Conservation (phyloP, 2,888 invertebrate genomes). For the Cyclophora albipunctata region DNA sequence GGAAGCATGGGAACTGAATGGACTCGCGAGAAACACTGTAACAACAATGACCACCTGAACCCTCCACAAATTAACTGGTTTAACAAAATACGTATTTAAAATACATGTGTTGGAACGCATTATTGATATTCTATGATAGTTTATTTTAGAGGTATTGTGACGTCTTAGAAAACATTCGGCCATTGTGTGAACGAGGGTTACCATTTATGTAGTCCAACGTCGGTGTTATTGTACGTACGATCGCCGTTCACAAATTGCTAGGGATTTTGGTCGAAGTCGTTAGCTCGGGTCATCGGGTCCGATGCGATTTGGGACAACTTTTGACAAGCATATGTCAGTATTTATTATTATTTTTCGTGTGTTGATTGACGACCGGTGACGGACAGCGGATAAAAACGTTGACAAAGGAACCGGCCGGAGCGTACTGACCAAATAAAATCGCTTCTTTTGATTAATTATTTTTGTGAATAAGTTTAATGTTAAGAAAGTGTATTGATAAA, state of each 20-base stretch:
- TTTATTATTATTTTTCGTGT: constrained; percentile 48
- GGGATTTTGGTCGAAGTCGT: constrained; percentile 70
- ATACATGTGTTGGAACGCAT: constrained; percentile 73
- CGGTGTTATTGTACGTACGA: constrained; percentile 23
- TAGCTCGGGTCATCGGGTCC: constrained; percentile 69
- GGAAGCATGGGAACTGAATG: constrained; percentile 66
- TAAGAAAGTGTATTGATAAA: not conserved
- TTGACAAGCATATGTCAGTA: constrained; percentile 63
- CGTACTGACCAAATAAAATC: not conserved
- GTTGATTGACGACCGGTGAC: constrained; percentile 56
- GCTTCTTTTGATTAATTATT: too few species aligned
- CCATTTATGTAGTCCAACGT: constrained; percentile 18
- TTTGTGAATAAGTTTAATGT: too few species aligned
- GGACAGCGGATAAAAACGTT: constrained; percentile 2
- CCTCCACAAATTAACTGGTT: constrained; percentile 61
- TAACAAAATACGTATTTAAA: constrained; percentile 71
- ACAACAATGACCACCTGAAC: constrained; percentile 35
- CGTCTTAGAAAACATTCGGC: constrained; percentile 30
- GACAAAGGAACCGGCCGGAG: not conserved
- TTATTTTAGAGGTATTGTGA: constrained; percentile 60
- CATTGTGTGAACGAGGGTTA: constrained; percentile 14
- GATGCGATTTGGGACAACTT: constrained; percentile 73
- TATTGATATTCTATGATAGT: constrained; percentile 75
- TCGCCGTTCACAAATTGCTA: constrained; percentile 28
- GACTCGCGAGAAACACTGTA: constrained; percentile 29